Conservation (phyloP, 2,113 vertebrate species). For the Polypterus senegalus region DNA sequence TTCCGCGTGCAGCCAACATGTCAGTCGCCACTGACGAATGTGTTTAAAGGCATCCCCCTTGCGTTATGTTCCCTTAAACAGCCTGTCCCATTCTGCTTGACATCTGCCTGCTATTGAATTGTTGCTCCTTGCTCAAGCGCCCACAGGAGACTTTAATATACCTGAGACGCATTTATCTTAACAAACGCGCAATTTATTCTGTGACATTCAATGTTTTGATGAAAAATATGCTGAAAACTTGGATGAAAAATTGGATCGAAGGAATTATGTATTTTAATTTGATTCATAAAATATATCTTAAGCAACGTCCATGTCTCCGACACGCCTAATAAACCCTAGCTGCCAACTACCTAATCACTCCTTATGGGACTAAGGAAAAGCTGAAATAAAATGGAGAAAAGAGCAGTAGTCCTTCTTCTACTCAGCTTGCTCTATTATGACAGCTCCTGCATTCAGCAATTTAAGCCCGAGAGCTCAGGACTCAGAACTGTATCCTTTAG, state of each 20-base stretch:
- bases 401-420: background rate
- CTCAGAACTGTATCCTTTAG: no score
- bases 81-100: background rate
- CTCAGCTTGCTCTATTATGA: background rate
- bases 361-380: no score
- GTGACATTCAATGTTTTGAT: background rate
- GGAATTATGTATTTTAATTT: constrained; percentile 6
- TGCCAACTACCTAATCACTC: background rate
- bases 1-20: background rate
- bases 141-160: no score
- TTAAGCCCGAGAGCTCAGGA: no score
- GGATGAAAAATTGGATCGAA: background rate
- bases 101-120: background rate
- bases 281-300: constrained; percentile 1
- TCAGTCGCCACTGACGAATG: background rate
- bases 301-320: background rate
- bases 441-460: constrained; percentile 8
- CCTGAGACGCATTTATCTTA: no score
- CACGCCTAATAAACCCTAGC: background rate
- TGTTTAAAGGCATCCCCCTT: constrained; percentile 3
- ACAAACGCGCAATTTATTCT: background rate
- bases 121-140: no score
- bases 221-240: background rate
- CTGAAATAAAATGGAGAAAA: background rate
- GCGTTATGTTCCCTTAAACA: constrained; percentile 4